Evolutionary conservation across 2,797 vertebrate genomes (phyloP).

Genomic region (Gallinago nigripennis): DNA sequence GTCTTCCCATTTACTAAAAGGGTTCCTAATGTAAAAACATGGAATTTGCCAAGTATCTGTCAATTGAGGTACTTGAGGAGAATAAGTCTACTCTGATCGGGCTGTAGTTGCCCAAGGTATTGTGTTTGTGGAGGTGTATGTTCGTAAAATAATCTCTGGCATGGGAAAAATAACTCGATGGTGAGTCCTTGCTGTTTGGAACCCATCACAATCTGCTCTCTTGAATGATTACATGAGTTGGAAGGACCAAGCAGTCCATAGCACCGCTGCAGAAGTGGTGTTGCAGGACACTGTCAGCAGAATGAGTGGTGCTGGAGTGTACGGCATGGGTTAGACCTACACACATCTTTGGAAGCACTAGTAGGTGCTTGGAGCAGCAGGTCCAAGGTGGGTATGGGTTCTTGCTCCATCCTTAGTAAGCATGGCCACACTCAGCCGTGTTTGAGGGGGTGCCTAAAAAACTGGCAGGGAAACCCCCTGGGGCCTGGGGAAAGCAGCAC

Average conservation of each 20-base stretch:
- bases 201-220: not conserved
- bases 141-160: not conserved
- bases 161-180: not conserved
- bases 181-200: not conserved
- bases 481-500: not conserved
- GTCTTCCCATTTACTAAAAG: not conserved
- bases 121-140: not conserved
- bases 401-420: not conserved
- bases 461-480: not conserved
- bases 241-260: not conserved
- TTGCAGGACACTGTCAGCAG: not conserved
- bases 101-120: not conserved
- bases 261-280: not conserved
- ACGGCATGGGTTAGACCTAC: fast-evolving
- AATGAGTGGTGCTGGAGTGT: fast-evolving
- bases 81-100: not conserved
- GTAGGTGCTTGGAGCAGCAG: not conserved
- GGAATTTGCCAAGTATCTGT: not conserved
- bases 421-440: fast-evolving
- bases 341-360: not conserved
- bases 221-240: fast-evolving
- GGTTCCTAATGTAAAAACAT: not conserved
- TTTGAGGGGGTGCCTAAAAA: not conserved
- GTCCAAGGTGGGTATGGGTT: not conserved
- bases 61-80: not conserved